phyloP scores from a whole-genome alignment of 2,113 vertebrate species.

The Pterocles orientalis region DNA sequence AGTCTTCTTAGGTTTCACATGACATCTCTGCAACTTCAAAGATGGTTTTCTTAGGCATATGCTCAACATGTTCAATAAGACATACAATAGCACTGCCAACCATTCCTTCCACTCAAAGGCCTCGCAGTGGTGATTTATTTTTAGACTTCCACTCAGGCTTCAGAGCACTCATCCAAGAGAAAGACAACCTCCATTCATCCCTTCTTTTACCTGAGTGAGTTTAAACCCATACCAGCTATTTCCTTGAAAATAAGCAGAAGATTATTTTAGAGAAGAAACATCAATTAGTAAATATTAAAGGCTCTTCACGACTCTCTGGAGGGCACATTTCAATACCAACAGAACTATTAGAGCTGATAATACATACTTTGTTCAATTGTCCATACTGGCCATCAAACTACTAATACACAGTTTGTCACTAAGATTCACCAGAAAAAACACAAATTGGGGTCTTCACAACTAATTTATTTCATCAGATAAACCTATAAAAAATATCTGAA shows the following conservation, averaged over 20 bases:
- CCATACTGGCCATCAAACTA: background rate
- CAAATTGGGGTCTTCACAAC: background rate
- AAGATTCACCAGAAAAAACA: background rate
- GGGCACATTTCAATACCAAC: background rate
- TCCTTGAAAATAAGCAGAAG: background rate
- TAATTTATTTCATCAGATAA: background rate
- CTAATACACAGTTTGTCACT: background rate
- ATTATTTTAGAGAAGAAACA: background rate
- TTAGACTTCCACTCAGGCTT: background rate
- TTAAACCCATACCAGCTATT: background rate
- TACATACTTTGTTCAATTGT: background rate
- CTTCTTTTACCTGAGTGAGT: background rate
- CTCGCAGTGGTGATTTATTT: background rate
- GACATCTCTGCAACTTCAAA: background rate
- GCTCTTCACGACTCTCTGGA: background rate
- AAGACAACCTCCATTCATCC: rapidly evolving
- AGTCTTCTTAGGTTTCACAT: background rate
- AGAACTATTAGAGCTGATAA: background rate
- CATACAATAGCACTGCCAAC: background rate
- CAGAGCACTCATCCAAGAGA: background rate
- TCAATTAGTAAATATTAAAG: background rate
- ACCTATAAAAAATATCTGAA: background rate
- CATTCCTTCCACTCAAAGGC: background rate
- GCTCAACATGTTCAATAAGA: background rate
- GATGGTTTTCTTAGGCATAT: background rate